A percentile compares a stretch with the other conserved stretches of the same genome.
Evolutionary conservation across 2,888 invertebrate genomes (phyloP).

Genomic region (Pantelozetes paolii): DNA sequence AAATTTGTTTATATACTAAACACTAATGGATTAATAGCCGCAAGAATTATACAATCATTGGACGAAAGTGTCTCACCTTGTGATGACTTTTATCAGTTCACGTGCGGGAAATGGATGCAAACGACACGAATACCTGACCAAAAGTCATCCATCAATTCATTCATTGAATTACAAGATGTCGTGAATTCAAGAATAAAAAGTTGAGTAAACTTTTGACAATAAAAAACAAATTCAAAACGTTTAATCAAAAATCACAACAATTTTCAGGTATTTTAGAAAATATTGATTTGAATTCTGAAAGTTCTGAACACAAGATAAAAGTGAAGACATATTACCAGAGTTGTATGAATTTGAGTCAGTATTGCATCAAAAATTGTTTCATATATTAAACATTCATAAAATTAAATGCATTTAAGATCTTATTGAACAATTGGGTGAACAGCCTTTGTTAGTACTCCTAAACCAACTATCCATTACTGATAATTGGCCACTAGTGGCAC

Average conservation of each 20-base stretch:
- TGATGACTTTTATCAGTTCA: constrained; percentile 74
- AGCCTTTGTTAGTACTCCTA: not conserved
- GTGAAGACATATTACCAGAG: constrained; percentile 51
- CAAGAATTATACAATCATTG: constrained; percentile 67
- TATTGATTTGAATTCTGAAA: constrained; percentile 42
- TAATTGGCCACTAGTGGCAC: not conserved
- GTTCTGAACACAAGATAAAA: constrained; percentile 49
- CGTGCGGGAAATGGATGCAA: constrained; percentile 69
- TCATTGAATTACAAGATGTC: not conserved
- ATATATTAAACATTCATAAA: not conserved
- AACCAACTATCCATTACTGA: not conserved
- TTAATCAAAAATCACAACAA: not conserved
- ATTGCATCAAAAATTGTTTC: not conserved
- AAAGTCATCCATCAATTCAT: not conserved
- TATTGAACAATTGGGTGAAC: not conserved
- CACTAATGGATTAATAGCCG: constrained; percentile 56
- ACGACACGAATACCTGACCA: not conserved
- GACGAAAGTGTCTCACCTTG: constrained; percentile 68
- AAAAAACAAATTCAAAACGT: not conserved
- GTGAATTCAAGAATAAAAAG: not conserved
- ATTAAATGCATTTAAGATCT: not conserved
- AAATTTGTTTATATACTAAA: not conserved
- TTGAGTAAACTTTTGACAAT: not conserved
- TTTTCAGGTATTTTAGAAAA: not conserved
- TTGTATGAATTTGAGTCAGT: constrained; percentile 52